Percentiles rank a stretch among this genome's conserved stretches.
phyloP scores from a whole-genome alignment of 92 coral and sea anemone genomes.

The Paragorgia papillata region DNA sequence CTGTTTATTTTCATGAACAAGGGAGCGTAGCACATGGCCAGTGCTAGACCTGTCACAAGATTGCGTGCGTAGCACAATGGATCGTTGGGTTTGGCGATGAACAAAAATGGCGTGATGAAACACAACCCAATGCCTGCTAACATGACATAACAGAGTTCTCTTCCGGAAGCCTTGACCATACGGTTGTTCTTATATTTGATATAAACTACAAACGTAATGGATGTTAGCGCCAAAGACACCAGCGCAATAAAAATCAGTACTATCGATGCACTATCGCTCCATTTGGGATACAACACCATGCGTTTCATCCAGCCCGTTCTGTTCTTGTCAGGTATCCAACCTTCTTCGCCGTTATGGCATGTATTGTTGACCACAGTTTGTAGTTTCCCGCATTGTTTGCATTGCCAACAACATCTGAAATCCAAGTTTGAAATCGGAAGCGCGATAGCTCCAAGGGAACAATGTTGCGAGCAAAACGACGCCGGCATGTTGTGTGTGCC shows the following conservation, averaged over 20 bases:
- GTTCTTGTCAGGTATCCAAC: slow-evolving; percentile 57
- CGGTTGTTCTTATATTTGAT: slow-evolving; percentile 57
- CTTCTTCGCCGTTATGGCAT: slow-evolving; percentile 64
- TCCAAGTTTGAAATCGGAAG: slow-evolving; percentile 24
- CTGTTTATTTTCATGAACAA: slow-evolving; percentile 86
- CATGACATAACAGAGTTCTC: slow-evolving; percentile 61
- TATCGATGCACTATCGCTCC: slow-evolving; percentile 54
- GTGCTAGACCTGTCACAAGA: slow-evolving; percentile 28
- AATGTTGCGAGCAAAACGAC: slow-evolving; percentile 73
- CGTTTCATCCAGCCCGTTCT: slow-evolving; percentile 58
- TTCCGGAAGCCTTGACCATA: slow-evolving; percentile 87
- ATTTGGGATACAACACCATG: slow-evolving; percentile 64
- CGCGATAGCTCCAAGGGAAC: slow-evolving; percentile 54
- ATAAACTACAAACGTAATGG: slow-evolving; percentile 58
- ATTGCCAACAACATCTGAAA: slow-evolving; percentile 79
- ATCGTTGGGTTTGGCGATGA: slow-evolving; percentile 34
- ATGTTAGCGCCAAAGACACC: slow-evolving; percentile 57
- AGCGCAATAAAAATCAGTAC: slow-evolving; percentile 47
- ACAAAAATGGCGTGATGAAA: slow-evolving; percentile 24
- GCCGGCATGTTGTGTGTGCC: slow-evolving; percentile 39
- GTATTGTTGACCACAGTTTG: slow-evolving; percentile 63
- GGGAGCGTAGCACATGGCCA: slow-evolving; percentile 83
- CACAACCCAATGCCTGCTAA: slow-evolving; percentile 27
- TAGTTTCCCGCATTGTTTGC: slow-evolving; percentile 57
- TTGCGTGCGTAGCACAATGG: slow-evolving; percentile 32